Evolutionary conservation across 2,888 invertebrate genomes (phyloP), one percentile per base, ranked within the genome.

Genomic region (Meteorus colon): DNA sequence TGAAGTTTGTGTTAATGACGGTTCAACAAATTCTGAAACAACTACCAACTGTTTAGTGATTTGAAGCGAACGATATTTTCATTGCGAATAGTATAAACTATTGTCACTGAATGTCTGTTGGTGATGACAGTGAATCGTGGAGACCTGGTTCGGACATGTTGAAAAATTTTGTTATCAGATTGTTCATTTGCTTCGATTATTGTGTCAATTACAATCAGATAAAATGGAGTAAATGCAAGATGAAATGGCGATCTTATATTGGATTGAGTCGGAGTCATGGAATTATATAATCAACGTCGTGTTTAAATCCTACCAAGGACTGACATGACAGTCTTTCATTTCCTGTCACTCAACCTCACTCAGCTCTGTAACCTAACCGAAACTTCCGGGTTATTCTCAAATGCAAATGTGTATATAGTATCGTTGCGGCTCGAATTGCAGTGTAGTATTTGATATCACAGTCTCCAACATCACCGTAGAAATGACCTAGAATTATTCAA

Each of bases 171-270:
- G 2, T 12, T 12, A 24, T 65, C 65, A 65, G 65, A 24, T 34
- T 37, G 19, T 65, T 4, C 12, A 41, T 65, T 55, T 6, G 37
- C 16, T 31, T 41, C 16, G 16, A 0, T 4, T 10, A 19, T 31
- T 3, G 41, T 41, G 65, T 65, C 65, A 41, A 65, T 65, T 65
- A 41, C 65, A 65, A 41, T 41, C 2, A 10, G 37, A n/a, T 55
- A 37, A 24, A 10, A 41, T 19, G 1, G 1, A 4, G n/a, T 6
- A 65, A 19, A 16, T 62, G 5, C n/a, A 8, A 37, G 24, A 37
- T n/a, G 24, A n/a, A 65, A n/a, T 37, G n/a, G 19, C 16, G 41
- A 41, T 12, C 12, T 41, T 41, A 65, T 8, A n/a, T 34, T 34
- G 16, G 41, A 24, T 16, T n/a, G 6, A n/a, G 37, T 19, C 4